Conservation (phyloP, 2,113 vertebrate species). For the Nestor notabilis region DNA sequence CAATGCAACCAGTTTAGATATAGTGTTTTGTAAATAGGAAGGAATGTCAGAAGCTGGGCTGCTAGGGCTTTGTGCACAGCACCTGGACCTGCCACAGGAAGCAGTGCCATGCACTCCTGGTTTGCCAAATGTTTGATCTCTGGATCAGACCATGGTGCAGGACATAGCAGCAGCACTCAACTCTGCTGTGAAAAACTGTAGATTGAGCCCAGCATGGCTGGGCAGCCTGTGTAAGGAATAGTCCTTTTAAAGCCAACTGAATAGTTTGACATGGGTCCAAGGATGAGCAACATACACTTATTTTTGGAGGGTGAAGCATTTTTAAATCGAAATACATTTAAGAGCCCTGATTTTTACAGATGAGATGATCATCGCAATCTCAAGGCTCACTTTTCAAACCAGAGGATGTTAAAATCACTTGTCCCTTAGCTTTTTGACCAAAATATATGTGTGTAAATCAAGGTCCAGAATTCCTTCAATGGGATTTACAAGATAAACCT, state of each 20-base stretch:
- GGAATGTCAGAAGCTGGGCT: neutral
- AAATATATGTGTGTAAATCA: neutral
- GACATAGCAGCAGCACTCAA: neutral
- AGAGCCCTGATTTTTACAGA: neutral
- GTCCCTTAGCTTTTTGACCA: neutral
- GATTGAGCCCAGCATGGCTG: neutral
- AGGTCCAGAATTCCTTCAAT: neutral
- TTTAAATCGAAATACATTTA: neutral
- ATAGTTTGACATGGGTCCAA: neutral
- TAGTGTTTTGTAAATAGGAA: neutral
- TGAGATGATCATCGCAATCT: neutral
- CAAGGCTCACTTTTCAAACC: neutral
- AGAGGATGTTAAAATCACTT: neutral
- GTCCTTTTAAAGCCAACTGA: neutral
- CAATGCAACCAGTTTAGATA: neutral
- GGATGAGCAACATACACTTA: neutral
- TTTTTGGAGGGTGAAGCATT: neutral
- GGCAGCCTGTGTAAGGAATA: neutral
- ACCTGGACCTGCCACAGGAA: accelerated
- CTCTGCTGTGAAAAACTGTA: neutral
- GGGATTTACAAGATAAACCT: neutral
- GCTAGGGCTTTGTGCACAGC: neutral
- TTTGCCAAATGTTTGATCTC: neutral
- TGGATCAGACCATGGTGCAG: neutral
- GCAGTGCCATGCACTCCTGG: neutral